Base-by-base conservation (phyloP, 2,797 vertebrate genomes). In the Chaetodon trifasciatus region DNA sequence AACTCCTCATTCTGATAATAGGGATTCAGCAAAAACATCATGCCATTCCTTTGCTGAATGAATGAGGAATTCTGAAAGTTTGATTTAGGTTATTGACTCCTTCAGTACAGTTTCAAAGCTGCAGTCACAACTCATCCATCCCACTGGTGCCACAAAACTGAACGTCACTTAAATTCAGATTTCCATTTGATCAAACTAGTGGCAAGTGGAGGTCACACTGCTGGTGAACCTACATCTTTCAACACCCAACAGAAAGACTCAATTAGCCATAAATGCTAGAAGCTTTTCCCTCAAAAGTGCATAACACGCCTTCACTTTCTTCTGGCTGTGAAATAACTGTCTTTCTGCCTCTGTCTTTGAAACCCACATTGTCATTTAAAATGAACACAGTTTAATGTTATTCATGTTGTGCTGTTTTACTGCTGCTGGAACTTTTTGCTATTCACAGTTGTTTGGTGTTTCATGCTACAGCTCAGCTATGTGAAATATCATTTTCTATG, bases 101-200 rank as follows among this genome's bases (percentile, higher is more conserved):
- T 42, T 77, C 1, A 28, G 0, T 56, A 17, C 16, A 62, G 10
- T 35, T 42, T 37, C 35, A 69, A 68, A 47, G 37, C 42, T 37
- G 5, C 35, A 56, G 9, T 53, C 61, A 49, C n/a, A 60, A 21
- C n/a, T 2, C 60, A 60, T 58, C n/a, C 5, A 64, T 56, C 12
- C 23, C 16, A 16, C 39, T 32, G 35, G 35, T 71, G 6, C 39
- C 63, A 8, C 40, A 28, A 50, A 76, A 71, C 8, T 23, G 0
- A 74, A 57, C 4, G 9, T 50, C 4, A 68, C 44, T 78, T 58
- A 49, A 35, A 77, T 79, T 73, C 0, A 64, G 15, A 69, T 66
- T 70, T 67, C 21, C 21, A 66, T 37, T 70, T 55, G 4, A 79
- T 75, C n/a, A 21, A 55, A 49, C n/a, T 12, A 78, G 7, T 49